Conservation (phyloP, 2,113 vertebrate species). For the Leucoraja erinaceus region DNA sequence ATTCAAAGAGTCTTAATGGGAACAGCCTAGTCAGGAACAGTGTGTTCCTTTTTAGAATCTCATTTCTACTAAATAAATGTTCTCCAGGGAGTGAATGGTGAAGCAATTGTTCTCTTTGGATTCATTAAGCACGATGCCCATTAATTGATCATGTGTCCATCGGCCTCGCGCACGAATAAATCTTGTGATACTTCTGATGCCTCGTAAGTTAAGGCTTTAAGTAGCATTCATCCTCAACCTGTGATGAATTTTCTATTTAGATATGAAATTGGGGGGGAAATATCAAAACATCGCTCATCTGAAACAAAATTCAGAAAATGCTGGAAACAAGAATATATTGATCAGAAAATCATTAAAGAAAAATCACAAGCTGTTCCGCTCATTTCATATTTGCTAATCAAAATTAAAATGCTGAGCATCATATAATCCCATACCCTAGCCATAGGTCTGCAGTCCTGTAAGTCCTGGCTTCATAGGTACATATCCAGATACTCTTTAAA, state of each 20-base stretch:
- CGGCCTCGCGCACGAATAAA: conserved; percentile 1
- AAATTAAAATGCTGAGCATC: too few relatives aligned
- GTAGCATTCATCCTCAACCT: background rate
- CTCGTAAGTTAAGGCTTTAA: background rate
- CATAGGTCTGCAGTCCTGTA: too few relatives aligned
- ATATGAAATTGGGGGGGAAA: background rate
- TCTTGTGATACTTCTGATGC: background rate
- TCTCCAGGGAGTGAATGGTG: background rate
- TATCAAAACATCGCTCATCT: background rate
- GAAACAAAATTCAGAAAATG: background rate
- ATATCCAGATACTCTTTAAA: too few relatives aligned
- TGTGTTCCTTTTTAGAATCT: conserved; percentile 30
- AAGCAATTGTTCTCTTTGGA: conserved; percentile 25
- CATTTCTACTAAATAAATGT: conserved; percentile 13
- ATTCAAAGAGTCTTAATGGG: background rate
- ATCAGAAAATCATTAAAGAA: too few relatives aligned
- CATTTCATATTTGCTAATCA: too few relatives aligned
- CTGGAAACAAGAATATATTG: background rate
- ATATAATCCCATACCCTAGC: too few relatives aligned
- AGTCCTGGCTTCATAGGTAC: too few relatives aligned
- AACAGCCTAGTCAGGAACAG: conserved; percentile 24
- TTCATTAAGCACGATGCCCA: background rate
- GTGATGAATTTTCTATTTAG: background rate
- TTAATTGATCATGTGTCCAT: conserved; percentile 25
- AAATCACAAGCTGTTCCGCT: too few relatives aligned